These are phyloP conservation scores for Magallana gigas DNA, from an alignment of 1,140 invertebrate species.

Conservation along the genomic window DNA sequence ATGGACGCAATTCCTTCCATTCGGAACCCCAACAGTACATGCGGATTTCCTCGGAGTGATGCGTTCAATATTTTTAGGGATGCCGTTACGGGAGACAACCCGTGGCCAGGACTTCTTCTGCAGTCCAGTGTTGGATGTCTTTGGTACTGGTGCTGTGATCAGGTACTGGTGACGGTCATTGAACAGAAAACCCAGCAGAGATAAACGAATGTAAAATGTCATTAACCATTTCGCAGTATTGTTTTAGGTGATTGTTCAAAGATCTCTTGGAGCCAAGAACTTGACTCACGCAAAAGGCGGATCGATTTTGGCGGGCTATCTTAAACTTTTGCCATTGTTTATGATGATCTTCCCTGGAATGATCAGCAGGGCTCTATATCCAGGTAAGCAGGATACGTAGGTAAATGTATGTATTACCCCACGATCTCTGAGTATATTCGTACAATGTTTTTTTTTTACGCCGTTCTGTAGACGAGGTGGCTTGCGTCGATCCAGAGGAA, in stretches of 20 bases:
- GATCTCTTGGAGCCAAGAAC: constrained; percentile 80
- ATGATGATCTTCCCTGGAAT: constrained; percentile 82
- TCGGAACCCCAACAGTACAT: constrained; percentile 67
- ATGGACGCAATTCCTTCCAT: constrained; percentile 74
- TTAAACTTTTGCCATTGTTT: constrained; percentile 82
- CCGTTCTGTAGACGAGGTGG: constrained; percentile 77
- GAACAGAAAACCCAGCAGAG: background rate
- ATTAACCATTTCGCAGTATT: too few species aligned
- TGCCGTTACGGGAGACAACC: constrained; percentile 73
- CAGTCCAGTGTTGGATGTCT: constrained; percentile 81
- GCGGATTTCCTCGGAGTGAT: constrained; percentile 78
- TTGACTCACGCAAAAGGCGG: constrained; percentile 81
- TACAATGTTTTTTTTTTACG: too few species aligned
- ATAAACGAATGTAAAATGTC: too few species aligned
- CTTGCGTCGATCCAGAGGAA: constrained; percentile 79
- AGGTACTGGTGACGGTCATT: constrained; percentile 74
- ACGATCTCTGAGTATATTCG: too few species aligned
- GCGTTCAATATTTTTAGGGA: constrained; percentile 81
- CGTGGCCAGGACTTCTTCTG: constrained; percentile 82
- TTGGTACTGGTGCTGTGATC: constrained; percentile 84
- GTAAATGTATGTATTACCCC: background rate
- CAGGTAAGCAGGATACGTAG: constrained; percentile 71
- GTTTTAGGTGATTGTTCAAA: constrained; percentile 81
- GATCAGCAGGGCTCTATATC: constrained; percentile 80
- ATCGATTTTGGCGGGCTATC: constrained; percentile 80